Evolutionary conservation across 2,888 invertebrate genomes (phyloP).

Genomic region (Schizaphis graminum): DNA sequence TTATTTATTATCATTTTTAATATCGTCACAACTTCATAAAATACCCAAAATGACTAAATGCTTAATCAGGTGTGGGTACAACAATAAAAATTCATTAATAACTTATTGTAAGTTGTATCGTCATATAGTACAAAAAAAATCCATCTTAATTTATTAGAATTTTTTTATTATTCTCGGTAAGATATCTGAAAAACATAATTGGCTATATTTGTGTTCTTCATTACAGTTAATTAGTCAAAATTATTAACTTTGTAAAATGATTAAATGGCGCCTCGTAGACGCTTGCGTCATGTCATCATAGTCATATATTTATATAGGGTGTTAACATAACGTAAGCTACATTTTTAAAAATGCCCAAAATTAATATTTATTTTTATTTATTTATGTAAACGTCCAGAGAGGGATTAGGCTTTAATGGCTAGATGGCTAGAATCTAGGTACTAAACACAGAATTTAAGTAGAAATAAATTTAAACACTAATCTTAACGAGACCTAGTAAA

Average conservation of each 20-base stretch:
- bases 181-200: not conserved
- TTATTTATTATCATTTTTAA: not conserved
- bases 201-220: not conserved
- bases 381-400: not conserved
- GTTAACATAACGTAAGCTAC: not conserved
- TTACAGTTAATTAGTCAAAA: constrained; percentile 28
- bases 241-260: constrained; percentile 21
- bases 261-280: constrained; percentile 25
- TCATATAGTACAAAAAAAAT: not conserved
- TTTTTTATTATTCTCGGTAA: not conserved
- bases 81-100: not conserved
- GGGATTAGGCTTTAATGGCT: not conserved
- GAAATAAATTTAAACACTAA: not conserved
- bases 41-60: not conserved
- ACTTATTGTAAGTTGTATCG: not conserved
- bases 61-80: not conserved
- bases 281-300: not conserved
- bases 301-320: not conserved
- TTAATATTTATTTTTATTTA: not conserved
- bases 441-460: not conserved
- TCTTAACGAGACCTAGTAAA: not conserved
- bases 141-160: not conserved
- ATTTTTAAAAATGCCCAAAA: not conserved
- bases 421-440: not conserved
- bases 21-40: not conserved